A percentile compares a stretch with the other conserved stretches of the same genome.
phyloP scores from a whole-genome alignment of 2,888 invertebrate genomes.

The Lochmaea crataegi region DNA sequence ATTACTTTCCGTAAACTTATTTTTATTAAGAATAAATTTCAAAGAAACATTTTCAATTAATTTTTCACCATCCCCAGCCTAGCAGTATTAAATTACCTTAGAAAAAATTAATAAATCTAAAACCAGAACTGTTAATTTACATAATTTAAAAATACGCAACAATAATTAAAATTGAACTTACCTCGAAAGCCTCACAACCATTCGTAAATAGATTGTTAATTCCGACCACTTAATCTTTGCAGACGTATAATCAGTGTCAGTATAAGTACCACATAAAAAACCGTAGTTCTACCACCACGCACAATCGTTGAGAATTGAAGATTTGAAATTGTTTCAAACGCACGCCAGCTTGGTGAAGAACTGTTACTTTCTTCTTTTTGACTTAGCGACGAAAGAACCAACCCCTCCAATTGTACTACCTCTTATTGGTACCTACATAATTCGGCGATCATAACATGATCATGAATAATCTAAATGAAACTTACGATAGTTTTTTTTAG shows the following conservation, averaged over 20 bases:
- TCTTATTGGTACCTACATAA: no score
- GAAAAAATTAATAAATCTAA: no score
- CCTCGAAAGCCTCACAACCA: not conserved
- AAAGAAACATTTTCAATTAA: no score
- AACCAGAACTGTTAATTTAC: no score
- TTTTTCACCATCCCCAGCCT: no score
- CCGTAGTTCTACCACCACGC: slow-evolving; percentile 15
- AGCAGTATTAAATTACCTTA: no score
- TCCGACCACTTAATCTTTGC: not conserved
- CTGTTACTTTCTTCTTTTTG: slow-evolving; percentile 28
- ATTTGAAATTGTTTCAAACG: slow-evolving; percentile 15
- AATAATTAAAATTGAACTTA: not conserved
- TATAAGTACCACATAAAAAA: slow-evolving; percentile 17
- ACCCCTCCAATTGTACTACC: slow-evolving; percentile 12
- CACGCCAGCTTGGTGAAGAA: slow-evolving; percentile 14
- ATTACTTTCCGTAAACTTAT: no score
- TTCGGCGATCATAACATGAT: no score
- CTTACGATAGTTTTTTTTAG: no score
- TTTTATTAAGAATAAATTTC: no score
- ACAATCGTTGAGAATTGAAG: slow-evolving; percentile 12
- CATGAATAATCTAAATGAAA: no score
- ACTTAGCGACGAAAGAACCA: slow-evolving; percentile 17
- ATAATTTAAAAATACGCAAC: no score
- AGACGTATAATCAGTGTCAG: slow-evolving; percentile 11
- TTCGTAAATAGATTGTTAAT: slow-evolving; percentile 2